Evolutionary conservation across 2,113 vertebrate genomes (phyloP), one percentile per base, ranked within the genome.

Genomic region (Strigops habroptila): DNA sequence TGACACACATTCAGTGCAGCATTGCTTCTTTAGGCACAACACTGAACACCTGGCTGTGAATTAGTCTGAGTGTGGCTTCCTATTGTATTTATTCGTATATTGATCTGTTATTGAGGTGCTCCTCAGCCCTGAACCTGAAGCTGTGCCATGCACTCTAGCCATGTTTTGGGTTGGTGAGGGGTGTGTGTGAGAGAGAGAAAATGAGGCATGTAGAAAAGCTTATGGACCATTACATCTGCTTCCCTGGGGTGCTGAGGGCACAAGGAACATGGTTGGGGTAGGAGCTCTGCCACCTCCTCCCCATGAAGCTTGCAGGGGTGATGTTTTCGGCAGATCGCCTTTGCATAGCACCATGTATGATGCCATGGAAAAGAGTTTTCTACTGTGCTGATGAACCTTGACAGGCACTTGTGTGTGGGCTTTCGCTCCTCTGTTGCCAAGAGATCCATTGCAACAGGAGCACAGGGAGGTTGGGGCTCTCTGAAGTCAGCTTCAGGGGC

Each of bases 341-440:
- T 49, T 63, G 73, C 3, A 1, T 6, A 41, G 51, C 46, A 24
- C 31, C 0, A 0, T 11, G 9, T 8, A 0, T 3, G 51, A 5
- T 21, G 35, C 43, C 7, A 0, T 10, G n/a, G 49, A 33, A 21
- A 71, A 46, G 62, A 35, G 39, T 31, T 81, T 46, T 44, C 39
- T 65, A 0, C 2, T 1, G 1, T 1, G 6, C 18, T 37, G 49
- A 15, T 57, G 64, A 39, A 14, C 51, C 21, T 48, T 17, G 62
- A 12, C n/a, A 70, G 51, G 41, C 23, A 2, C 46, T 46, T 7
- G 19, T 18, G 27, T 0, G 0, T 70, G 65, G 46, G 28, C 16
- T 85, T 80, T 33, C 60, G 71, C 48, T 69, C 69, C n/a, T 25
- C 17, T 2, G 4, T 3, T 55, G 33, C 51, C 39, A 28, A 12